A percentile compares a stretch with the other conserved stretches of the same genome.
Evolutionary conservation across 2,888 invertebrate genomes (phyloP).

Genomic region (Ochropacha duplaris): DNA sequence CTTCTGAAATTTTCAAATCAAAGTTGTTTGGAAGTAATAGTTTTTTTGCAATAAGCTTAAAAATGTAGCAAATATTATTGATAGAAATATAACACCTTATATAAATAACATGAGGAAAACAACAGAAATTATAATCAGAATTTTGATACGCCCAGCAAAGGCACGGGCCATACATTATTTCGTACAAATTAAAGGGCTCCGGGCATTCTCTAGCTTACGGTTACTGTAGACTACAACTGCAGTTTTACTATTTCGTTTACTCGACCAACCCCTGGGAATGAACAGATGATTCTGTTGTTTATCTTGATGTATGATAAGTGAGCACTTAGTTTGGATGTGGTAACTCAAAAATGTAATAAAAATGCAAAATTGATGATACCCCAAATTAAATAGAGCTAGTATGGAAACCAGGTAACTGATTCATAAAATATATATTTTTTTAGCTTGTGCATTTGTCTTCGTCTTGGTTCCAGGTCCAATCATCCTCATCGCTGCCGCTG

Average conservation of each 20-base stretch:
- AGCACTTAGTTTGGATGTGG: conserved; percentile 35
- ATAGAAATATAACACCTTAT: too few species aligned
- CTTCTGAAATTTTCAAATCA: too few species aligned
- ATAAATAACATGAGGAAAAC: background rate
- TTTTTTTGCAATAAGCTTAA: too few species aligned
- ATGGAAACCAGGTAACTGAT: too few species aligned
- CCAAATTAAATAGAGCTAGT: too few species aligned
- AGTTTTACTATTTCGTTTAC: conserved; percentile 63
- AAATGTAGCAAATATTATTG: too few species aligned
- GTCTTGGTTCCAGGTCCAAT: too few species aligned
- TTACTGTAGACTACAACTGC: conserved; percentile 36
- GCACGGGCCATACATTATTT: conserved; percentile 37
- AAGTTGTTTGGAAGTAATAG: too few species aligned
- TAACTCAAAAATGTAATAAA: background rate
- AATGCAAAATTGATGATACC: too few species aligned
- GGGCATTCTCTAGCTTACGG: conserved; percentile 50
- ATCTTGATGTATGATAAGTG: conserved; percentile 18
- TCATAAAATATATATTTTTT: too few species aligned
- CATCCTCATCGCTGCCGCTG: too few species aligned
- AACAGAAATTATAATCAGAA: background rate
- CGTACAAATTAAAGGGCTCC: conserved; percentile 68
- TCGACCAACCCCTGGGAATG: conserved; percentile 64
- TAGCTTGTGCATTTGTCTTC: too few species aligned
- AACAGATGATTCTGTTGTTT: conserved; percentile 65
- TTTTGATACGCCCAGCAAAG: background rate